Percentiles rank a stretch among this genome's conserved stretches.
These are phyloP conservation scores for Altica lythri DNA, from an alignment of 2,888 invertebrate genomes.

Conservation along the genomic window DNA sequence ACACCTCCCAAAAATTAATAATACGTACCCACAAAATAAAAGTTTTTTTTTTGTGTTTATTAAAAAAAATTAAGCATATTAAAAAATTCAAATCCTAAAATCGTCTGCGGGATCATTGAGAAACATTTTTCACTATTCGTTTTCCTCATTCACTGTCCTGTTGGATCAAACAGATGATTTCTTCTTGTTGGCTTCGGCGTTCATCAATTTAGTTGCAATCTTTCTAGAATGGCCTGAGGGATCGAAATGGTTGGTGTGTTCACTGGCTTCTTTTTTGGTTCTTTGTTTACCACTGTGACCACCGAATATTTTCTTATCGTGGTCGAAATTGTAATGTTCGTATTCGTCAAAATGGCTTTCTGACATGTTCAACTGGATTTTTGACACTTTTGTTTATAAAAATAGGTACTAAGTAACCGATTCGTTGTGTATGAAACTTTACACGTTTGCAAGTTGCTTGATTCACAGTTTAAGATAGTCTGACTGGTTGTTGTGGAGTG, in stretches of 20 bases:
- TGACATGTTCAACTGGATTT: conserved; percentile 67
- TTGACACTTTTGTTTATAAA: conserved; percentile 6
- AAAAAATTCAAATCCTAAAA: conserved; percentile 3
- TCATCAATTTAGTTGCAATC: conserved; percentile 81
- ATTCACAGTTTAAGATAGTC: not conserved
- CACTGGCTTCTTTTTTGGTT: conserved; percentile 84
- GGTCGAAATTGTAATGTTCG: conserved; percentile 93
- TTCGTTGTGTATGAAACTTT: not conserved
- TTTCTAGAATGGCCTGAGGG: conserved; percentile 93
- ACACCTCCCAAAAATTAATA: too few species aligned
- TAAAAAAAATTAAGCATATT: conserved; percentile 1
- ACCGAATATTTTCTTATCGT: conserved; percentile 86
- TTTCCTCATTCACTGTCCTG: not conserved
- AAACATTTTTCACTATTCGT: not conserved
- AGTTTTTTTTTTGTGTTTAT: not conserved
- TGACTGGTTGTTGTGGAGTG: not conserved
- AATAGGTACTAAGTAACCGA: not conserved
- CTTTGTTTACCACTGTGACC: conserved; percentile 91
- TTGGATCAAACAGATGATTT: conserved; percentile 11
- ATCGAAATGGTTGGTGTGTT: conserved; percentile 90
- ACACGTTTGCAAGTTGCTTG: not conserved
- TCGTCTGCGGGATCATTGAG: conserved; percentile 1
- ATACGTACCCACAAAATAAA: not conserved
- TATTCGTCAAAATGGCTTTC: conserved; percentile 86
- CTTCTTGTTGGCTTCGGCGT: conserved; percentile 82